phyloP scores from a whole-genome alignment of 2,113 vertebrate genomes.

The Podarcis raffonei region DNA sequence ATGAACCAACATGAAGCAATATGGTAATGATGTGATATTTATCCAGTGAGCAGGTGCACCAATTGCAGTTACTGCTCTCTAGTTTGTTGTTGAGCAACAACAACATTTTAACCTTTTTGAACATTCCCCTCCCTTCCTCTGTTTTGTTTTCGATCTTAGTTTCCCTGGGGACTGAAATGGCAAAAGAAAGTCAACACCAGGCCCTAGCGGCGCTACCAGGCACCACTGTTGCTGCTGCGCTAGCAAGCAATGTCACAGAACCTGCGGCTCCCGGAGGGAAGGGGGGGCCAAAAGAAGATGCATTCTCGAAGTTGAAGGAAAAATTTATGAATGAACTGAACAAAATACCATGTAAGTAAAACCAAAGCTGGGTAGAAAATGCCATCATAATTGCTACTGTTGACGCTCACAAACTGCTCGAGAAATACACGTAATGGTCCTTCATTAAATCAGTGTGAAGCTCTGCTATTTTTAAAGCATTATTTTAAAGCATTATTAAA shows the following conservation, averaged over 20 bases:
- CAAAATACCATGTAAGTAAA: slow-evolving; percentile 96
- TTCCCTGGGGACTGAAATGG: slow-evolving; percentile 71
- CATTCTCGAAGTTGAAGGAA: slow-evolving; percentile 94
- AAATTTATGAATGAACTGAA: slow-evolving; percentile 99
- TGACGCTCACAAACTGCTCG: neutral
- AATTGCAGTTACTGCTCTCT: slow-evolving; percentile 53
- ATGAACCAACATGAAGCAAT: slow-evolving; percentile 68
- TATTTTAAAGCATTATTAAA: too few species aligned
- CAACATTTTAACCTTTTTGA: slow-evolving; percentile 53
- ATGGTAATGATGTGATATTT: slow-evolving; percentile 76
- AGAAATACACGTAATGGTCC: neutral
- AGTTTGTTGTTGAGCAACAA: slow-evolving; percentile 41
- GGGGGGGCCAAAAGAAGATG: slow-evolving; percentile 84
- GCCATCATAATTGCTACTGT: neutral
- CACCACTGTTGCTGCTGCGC: slow-evolving; percentile 77
- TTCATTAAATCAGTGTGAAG: neutral
- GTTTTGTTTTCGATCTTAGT: slow-evolving; percentile 51
- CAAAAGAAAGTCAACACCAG: slow-evolving; percentile 91
- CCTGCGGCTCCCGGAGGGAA: slow-evolving; percentile 75
- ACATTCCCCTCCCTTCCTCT: slow-evolving; percentile 24
- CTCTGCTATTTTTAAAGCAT: too few species aligned
- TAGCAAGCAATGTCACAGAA: slow-evolving; percentile 85
- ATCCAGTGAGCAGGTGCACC: slow-evolving; percentile 75
- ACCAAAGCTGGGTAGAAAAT: neutral
- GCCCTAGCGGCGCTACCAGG: slow-evolving; percentile 87